A percentile compares a stretch with the other conserved stretches of the same genome.
Evolutionary conservation across 2,888 invertebrate genomes (phyloP).

Genomic region (Periphyllus acericola): DNA sequence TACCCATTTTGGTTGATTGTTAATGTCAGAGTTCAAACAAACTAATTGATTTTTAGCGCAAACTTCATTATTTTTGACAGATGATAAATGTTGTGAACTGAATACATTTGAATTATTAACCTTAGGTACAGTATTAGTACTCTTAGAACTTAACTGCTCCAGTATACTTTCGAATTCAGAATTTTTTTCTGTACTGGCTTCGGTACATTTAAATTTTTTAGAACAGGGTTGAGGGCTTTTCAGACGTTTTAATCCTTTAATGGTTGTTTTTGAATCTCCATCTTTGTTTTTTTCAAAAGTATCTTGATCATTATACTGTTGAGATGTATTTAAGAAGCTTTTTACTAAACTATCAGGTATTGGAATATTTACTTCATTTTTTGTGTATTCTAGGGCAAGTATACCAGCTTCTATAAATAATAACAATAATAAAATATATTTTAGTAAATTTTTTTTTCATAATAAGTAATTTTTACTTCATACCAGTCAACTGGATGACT

Average conservation of each 20-base stretch:
- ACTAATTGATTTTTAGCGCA: slow-evolving; percentile 43
- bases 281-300: background rate
- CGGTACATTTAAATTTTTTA: slow-evolving; percentile 21
- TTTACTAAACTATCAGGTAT: slow-evolving; percentile 50
- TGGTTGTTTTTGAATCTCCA: background rate
- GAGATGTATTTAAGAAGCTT: slow-evolving; percentile 41
- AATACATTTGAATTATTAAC: slow-evolving; percentile 6
- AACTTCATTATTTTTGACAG: slow-evolving; percentile 23
- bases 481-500: slow-evolving; percentile 83
- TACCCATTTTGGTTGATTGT: slow-evolving; percentile 39
- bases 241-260: slow-evolving; percentile 29
- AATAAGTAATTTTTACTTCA: slow-evolving; percentile 37
- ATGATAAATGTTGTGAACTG: background rate
- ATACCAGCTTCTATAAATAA: slow-evolving; percentile 76
- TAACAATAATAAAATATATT: slow-evolving; percentile 48
- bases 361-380: slow-evolving; percentile 52
- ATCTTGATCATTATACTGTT: slow-evolving; percentile 1
- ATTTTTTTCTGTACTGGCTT: background rate
- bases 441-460: background rate
- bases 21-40: slow-evolving; percentile 26
- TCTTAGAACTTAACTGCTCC: slow-evolving; percentile 13
- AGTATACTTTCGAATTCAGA: slow-evolving; percentile 24
- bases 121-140: slow-evolving; percentile 21
- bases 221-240: slow-evolving; percentile 12
- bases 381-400: slow-evolving; percentile 73